Conservation (phyloP, 1,140 invertebrate genomes). For the Monochamus saltuarius region DNA sequence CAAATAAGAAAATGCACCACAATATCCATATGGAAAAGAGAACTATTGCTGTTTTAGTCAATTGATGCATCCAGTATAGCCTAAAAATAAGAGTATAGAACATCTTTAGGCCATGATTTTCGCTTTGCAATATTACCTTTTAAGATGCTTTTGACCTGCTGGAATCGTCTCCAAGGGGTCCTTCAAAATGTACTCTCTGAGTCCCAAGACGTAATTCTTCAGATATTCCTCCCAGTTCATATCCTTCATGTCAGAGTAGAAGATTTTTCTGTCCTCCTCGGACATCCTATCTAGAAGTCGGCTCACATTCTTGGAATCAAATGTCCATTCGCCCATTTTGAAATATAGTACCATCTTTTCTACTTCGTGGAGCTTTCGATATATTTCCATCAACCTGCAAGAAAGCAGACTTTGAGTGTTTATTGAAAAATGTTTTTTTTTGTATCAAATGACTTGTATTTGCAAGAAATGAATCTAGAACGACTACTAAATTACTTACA, state of each 20-base stretch:
- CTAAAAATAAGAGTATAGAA: background rate
- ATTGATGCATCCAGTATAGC: too few relatives aligned
- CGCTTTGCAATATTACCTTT: too few relatives aligned
- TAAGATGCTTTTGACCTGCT: slow-evolving; percentile 1
- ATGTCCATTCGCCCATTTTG: slow-evolving; percentile 68
- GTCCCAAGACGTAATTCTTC: slow-evolving; percentile 63
- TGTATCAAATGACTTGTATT: too few relatives aligned
- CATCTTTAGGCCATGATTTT: background rate
- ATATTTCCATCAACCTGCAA: slow-evolving; percentile 69
- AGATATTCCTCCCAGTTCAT: slow-evolving; percentile 72
- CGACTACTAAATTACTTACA: too few relatives aligned
- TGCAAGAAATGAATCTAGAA: too few relatives aligned
- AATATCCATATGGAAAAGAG: too few relatives aligned
- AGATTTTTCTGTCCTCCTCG: slow-evolving; percentile 60
- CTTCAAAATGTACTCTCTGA: slow-evolving; percentile 69
- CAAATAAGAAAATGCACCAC: too few relatives aligned
- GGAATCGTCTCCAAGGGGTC: slow-evolving; percentile 64
- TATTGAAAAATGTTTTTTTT: too few relatives aligned
- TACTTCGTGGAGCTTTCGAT: slow-evolving; percentile 75
- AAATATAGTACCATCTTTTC: slow-evolving; percentile 72
- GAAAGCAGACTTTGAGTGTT: too few relatives aligned
- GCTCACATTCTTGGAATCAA: slow-evolving; percentile 65
- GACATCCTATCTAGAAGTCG: slow-evolving; percentile 59
- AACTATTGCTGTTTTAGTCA: too few relatives aligned
- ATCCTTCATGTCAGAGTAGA: slow-evolving; percentile 66